These are phyloP conservation scores for Malachius bipustulatus DNA, from an alignment of 2,888 invertebrate species.

Conservation along the genomic window DNA sequence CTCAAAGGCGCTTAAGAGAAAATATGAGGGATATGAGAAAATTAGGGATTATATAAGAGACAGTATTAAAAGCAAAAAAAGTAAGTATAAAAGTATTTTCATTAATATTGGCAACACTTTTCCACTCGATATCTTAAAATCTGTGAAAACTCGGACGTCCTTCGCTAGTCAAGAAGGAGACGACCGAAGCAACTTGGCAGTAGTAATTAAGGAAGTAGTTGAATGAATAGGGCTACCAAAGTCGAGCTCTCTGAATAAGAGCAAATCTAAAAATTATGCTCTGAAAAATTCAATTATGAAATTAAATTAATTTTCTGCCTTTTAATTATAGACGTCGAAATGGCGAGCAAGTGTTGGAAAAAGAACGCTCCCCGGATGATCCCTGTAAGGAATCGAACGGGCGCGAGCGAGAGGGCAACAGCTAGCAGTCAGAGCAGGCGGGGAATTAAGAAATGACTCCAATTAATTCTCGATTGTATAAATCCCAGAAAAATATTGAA, in stretches of 20 bases:
- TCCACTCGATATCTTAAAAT: too few species aligned
- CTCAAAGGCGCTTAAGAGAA: too few species aligned
- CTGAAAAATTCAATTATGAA: constrained; percentile 37
- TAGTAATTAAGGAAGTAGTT: constrained; percentile 3
- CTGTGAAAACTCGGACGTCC: too few species aligned
- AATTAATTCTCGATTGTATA: constrained; percentile 38
- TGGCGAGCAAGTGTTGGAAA: constrained; percentile 33
- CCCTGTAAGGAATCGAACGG: background rate
- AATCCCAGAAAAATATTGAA: constrained; percentile 36
- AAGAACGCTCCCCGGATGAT: constrained; percentile 21
- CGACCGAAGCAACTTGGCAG: too few species aligned
- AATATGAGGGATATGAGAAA: too few species aligned
- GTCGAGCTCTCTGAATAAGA: background rate
- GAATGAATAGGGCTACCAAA: background rate
- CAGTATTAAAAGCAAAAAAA: too few species aligned
- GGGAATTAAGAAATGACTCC: constrained; percentile 36
- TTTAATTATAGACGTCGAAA: constrained; percentile 36
- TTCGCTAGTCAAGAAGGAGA: too few species aligned
- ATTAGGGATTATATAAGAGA: too few species aligned
- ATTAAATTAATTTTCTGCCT: constrained; percentile 39
- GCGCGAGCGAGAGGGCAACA: constrained; percentile 15
- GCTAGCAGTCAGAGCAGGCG: constrained; percentile 16
- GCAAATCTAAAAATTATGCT: constrained; percentile 2
- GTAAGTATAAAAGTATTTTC: too few species aligned
- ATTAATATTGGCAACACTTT: too few species aligned